Evolutionary conservation across 2,888 invertebrate species (phyloP).

Genomic region (Phaonia tiefii): DNA sequence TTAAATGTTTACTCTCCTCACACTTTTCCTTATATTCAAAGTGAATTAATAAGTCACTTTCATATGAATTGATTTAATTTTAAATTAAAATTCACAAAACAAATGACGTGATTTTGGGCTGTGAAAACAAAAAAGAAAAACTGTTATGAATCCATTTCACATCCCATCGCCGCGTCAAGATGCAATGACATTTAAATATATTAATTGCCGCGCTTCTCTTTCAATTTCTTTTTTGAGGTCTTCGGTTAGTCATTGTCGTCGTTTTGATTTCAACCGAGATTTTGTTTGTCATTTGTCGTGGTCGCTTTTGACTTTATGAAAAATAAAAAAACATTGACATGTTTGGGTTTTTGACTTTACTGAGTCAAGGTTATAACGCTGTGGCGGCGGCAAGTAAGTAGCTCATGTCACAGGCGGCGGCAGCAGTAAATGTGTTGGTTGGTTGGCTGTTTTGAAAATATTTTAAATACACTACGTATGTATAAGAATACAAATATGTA

Average conservation of each 20-base stretch:
- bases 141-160: background rate
- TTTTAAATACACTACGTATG: background rate
- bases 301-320: constrained; percentile 16
- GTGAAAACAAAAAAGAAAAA: constrained; percentile 1
- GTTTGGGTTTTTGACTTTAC: constrained; percentile 59
- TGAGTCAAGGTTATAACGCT: constrained; percentile 60
- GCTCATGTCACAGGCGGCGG: background rate
- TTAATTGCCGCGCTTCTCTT: constrained; percentile 13
- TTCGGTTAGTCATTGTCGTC: constrained; percentile 3
- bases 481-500: too few species aligned
- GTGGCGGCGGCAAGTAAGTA: background rate
- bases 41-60: too few species aligned
- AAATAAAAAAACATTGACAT: constrained; percentile 28
- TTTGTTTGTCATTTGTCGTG: constrained; percentile 14
- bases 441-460: constrained; percentile 34
- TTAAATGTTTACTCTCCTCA: too few species aligned
- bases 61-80: too few species aligned
- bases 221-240: constrained; percentile 9
- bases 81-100: constrained; percentile 38
- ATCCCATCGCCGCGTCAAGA: constrained; percentile 35
- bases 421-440: background rate
- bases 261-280: constrained; percentile 1
- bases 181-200: constrained; percentile 47
- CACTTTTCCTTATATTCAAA: too few species aligned
- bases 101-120: constrained; percentile 59